Conservation (phyloP, 2,888 invertebrate genomes). For the Dorcus hopei region DNA sequence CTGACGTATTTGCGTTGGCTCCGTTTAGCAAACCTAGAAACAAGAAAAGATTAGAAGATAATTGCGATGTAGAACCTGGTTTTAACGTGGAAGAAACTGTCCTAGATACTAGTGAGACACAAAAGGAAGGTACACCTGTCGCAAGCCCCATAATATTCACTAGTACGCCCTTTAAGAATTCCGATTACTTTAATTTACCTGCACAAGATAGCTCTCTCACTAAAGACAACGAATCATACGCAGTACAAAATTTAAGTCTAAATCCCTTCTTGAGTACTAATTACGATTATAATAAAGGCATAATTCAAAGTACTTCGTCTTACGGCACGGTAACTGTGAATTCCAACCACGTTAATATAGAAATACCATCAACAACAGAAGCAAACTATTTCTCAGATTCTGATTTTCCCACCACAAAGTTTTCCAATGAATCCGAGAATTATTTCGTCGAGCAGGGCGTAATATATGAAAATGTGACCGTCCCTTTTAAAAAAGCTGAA, state of each 20-base stretch:
- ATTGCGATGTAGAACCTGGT: not conserved
- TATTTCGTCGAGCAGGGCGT: not conserved
- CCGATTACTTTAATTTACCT: slow-evolving; percentile 7
- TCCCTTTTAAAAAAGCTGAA: slow-evolving; percentile 18
- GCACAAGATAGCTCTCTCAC: slow-evolving; percentile 4
- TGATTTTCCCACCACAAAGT: not conserved
- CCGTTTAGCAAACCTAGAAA: slow-evolving; percentile 54
- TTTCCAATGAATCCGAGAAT: not conserved
- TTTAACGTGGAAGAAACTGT: not conserved
- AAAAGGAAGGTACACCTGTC: slow-evolving; percentile 16
- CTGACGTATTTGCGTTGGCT: slow-evolving; percentile 68
- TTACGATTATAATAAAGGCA: slow-evolving; percentile 17
- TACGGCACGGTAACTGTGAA: slow-evolving; percentile 41
- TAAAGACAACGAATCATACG: slow-evolving; percentile 8
- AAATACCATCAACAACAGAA: slow-evolving; percentile 22
- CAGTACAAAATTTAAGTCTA: slow-evolving; percentile 20
- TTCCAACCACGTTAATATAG: slow-evolving; percentile 36
- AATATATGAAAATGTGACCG: slow-evolving; percentile 34
- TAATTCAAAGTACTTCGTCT: slow-evolving; percentile 32
- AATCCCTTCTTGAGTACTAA: slow-evolving; percentile 42
- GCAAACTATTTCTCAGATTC: not conserved
- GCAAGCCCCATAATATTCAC: slow-evolving; percentile 14
- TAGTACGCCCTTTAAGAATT: slow-evolving; percentile 11
- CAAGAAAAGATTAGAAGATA: slow-evolving; percentile 2
- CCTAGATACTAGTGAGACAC: not conserved